Percentiles rank a stretch among this genome's conserved stretches.
phyloP scores from a whole-genome alignment of 1,140 invertebrate genomes.

The Paraescarpia echinospica region DNA sequence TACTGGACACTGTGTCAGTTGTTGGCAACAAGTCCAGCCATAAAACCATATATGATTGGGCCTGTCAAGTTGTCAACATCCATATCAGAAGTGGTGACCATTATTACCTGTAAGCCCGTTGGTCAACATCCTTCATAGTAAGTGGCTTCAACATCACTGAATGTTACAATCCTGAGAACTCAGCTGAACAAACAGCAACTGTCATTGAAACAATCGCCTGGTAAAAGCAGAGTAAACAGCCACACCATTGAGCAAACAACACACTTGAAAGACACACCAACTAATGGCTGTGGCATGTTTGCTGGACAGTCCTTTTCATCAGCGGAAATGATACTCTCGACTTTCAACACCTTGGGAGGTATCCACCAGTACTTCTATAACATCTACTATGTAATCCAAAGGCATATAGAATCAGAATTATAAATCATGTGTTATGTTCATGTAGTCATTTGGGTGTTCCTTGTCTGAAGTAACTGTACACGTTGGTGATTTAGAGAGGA shows the following conservation, averaged over 20 bases:
- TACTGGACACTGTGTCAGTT: not conserved
- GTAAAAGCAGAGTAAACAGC: not conserved
- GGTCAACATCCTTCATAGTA: not conserved
- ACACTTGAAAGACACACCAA: not conserved
- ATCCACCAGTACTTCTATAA: not conserved
- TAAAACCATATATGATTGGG: not conserved
- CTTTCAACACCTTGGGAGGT: not conserved
- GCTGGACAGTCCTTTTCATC: not conserved
- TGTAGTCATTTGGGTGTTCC: not conserved
- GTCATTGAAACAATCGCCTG: not conserved
- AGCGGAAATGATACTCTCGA: not conserved
- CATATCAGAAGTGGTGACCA: not conserved
- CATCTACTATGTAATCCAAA: not conserved
- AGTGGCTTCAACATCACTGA: not conserved
- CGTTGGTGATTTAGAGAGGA: not conserved
- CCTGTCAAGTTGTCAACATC: not conserved
- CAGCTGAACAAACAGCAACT: not conserved
- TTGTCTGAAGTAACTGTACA: not conserved
- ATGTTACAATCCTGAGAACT: not conserved
- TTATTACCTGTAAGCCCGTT: not conserved
- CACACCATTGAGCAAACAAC: not conserved
- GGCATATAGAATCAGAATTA: not conserved
- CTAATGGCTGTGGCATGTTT: slow-evolving; percentile 4
- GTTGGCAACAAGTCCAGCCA: not conserved
- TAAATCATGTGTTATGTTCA: not conserved